Base-by-base conservation (phyloP, 2,113 vertebrate genomes). In the Calonectris borealis region DNA sequence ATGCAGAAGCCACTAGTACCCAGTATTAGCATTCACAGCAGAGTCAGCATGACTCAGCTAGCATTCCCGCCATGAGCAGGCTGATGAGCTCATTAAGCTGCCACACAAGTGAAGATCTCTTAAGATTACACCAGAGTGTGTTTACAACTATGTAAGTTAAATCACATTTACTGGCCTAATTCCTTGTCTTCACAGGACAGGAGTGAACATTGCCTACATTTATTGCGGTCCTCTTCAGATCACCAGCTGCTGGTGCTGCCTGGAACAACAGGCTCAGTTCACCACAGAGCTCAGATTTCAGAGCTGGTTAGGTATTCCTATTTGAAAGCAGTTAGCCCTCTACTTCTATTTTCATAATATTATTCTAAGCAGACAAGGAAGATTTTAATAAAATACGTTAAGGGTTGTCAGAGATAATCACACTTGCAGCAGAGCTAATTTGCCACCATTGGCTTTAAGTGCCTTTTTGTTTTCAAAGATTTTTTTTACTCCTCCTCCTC, bases 131-230 rank as follows among this genome's bases (percentile, higher is more conserved):
- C 25, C 19, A 70, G 38, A n/a, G 60, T 76, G 15, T 19, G 54
- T 94, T 94, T 94, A 88, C 64, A 90, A 22, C 85, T 83, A 13
- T 42, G 48, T 16, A 83, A 54, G 61, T 78, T 91, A 94, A 91
- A 91, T 86, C 77, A 95, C 77, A 62, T 91, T 84, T 82, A 86
- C 77, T 70, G 61, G 69, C 48, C 77, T 83, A 92, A 95, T 78
- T 90, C 81, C 64, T 94, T 66, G 64, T 58, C 36, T 66, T 82
- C 48, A 68, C 29, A 78, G 69, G 19, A 84, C 60, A 68, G 40
- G 44, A 75, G 31, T 7, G 65, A 93, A 31, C 24, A 36, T 3
- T 62, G 71, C 42, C 76, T 83, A 19, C 12, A 40, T 62, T 81
- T 75, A 66, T 11, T 34, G 46, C 1, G 1, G 26, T 78, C 20